Evolutionary conservation across 2,113 vertebrate species (phyloP).

Genomic region (Haplotaxodon microlepis): DNA sequence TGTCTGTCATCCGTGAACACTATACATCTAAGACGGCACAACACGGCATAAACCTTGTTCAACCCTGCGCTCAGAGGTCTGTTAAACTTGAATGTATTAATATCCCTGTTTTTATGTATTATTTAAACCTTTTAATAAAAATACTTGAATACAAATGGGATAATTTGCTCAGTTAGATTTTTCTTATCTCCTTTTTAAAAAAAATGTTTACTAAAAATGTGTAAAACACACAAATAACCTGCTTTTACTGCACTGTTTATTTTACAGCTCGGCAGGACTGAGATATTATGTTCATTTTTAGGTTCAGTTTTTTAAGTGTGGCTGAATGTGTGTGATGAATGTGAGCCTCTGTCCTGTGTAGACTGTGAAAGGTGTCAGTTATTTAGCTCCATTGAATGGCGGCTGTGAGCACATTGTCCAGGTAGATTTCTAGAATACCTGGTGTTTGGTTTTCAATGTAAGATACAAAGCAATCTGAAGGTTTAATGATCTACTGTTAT

Average conservation of each 20-base stretch:
- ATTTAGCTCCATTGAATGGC: slow-evolving; percentile 30
- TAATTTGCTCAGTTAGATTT: not conserved
- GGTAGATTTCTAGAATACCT: slow-evolving; percentile 57
- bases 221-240: not conserved
- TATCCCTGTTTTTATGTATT: not conserved
- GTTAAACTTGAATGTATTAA: not conserved
- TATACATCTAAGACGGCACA: not conserved
- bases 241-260: not conserved
- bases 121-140: not conserved
- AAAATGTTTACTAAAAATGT: fast-evolving
- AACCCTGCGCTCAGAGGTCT: not conserved
- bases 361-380: slow-evolving; percentile 7
- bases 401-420: slow-evolving; percentile 48
- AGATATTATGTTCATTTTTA: not conserved
- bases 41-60: not conserved
- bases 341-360: not conserved
- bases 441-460: not conserved
- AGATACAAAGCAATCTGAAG: not conserved
- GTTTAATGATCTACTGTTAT: not conserved
- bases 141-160: not conserved
- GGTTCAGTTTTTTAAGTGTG: not conserved
- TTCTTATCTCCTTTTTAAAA: not conserved
- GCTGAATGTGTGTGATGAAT: not conserved
- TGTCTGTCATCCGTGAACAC: not conserved
- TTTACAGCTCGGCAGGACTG: not conserved